A percentile compares a stretch with the other conserved stretches of the same genome.
phyloP scores from a whole-genome alignment of 2,797 vertebrate species.

The Rhinatrema bivittatum region DNA sequence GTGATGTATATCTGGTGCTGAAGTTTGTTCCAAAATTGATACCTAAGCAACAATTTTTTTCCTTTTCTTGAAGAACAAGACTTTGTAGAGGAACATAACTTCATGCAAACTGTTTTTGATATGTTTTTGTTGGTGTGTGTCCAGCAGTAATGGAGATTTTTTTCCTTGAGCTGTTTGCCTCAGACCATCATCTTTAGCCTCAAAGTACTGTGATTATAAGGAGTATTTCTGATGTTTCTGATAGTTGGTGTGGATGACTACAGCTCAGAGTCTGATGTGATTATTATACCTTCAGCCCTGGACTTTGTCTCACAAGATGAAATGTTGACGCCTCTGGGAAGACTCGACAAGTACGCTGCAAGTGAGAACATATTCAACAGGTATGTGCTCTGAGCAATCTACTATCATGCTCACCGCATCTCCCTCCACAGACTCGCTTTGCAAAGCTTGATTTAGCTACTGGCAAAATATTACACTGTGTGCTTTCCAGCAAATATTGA shows the following conservation, averaged over 20 bases:
- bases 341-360: conserved; percentile 83
- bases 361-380: conserved; percentile 88
- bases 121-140: too few species aligned
- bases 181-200: too few species aligned
- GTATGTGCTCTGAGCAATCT: conserved; percentile 37
- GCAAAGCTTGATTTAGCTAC: too few species aligned
- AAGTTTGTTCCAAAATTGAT: too few species aligned
- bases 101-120: background rate
- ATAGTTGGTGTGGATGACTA: conserved; percentile 86
- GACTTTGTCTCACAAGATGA: conserved; percentile 90
- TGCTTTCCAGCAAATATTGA: too few species aligned
- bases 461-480: too few species aligned
- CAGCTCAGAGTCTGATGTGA: conserved; percentile 85
- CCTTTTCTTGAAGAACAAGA: background rate
- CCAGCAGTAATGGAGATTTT: too few species aligned
- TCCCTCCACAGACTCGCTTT: too few species aligned
- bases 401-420: too few species aligned
- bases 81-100: background rate
- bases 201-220: conserved; percentile 53
- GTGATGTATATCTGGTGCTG: too few species aligned
- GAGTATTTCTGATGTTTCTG: conserved; percentile 75
- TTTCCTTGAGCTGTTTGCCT: too few species aligned
- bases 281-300: conserved; percentile 85
- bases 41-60: too few species aligned
- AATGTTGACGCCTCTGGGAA: conserved; percentile 82